Conservation (phyloP, 2,888 invertebrate species). For the Acrobasis suavella region DNA sequence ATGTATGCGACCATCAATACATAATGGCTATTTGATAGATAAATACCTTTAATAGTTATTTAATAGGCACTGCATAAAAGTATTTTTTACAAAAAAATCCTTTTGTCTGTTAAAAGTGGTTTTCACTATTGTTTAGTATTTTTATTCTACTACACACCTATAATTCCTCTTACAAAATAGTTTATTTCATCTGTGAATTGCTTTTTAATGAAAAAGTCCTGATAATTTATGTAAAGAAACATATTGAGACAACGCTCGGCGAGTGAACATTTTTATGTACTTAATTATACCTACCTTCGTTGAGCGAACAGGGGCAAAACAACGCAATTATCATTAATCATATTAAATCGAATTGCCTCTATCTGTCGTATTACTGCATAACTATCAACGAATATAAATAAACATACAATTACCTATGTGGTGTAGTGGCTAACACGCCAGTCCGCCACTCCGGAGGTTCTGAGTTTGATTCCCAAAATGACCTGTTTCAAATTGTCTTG, state of each 20-base stretch:
- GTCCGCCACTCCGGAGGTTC: too few species aligned
- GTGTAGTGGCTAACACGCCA: too few species aligned
- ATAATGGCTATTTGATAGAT: too few species aligned
- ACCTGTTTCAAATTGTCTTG: too few species aligned
- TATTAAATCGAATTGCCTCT: conserved; percentile 42
- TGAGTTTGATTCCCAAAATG: too few species aligned
- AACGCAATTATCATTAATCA: conserved; percentile 49
- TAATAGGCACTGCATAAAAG: too few species aligned
- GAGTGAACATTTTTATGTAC: conserved; percentile 7
- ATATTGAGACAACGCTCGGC: neutral
- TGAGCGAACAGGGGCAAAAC: conserved; percentile 9
- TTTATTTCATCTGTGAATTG: neutral
- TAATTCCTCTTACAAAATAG: too few species aligned
- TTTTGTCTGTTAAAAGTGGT: too few species aligned
- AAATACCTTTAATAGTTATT: too few species aligned
- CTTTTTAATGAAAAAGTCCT: neutral
- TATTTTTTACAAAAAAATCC: too few species aligned
- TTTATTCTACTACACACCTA: too few species aligned
- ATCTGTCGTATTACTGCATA: conserved; percentile 3
- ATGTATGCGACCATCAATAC: neutral
- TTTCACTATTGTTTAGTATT: too few species aligned
- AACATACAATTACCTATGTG: conserved; percentile 23
- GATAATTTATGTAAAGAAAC: neutral
- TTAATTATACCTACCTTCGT: conserved; percentile 7
- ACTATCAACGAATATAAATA: conserved; percentile 30